A percentile compares a stretch with the other conserved stretches of the same genome.
phyloP scores from a whole-genome alignment of 1,140 invertebrate species.

The Goniozus legneri region DNA sequence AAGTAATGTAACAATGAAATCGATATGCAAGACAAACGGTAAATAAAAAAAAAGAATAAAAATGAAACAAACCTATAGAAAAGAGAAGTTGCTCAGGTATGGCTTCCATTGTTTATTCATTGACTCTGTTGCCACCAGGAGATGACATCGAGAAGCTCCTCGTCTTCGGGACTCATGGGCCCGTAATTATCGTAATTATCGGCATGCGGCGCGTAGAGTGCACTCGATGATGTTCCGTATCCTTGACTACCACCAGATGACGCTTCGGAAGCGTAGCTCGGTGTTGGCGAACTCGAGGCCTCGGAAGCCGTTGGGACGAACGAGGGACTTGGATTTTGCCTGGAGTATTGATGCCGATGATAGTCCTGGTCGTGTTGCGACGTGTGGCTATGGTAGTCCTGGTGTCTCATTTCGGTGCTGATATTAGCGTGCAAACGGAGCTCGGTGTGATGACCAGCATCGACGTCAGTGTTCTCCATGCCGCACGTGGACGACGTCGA shows the following conservation, averaged over 20 bases:
- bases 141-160: slow-evolving; percentile 85
- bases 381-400: slow-evolving; percentile 24
- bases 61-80: neutral
- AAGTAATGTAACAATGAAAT: no score
- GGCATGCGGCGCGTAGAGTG: slow-evolving; percentile 55
- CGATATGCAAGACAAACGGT: no score
- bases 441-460: slow-evolving; percentile 17
- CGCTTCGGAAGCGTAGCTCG: slow-evolving; percentile 74
- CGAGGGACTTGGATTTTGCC: slow-evolving; percentile 37
- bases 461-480: slow-evolving; percentile 8
- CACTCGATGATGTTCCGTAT: slow-evolving; percentile 51
- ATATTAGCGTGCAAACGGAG: slow-evolving; percentile 24
- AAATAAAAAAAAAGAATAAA: no score
- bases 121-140: slow-evolving; percentile 77
- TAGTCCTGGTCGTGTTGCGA: slow-evolving; percentile 43
- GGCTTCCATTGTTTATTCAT: slow-evolving; percentile 35
- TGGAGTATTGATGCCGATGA: slow-evolving; percentile 21
- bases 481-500: slow-evolving; percentile 12
- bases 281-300: slow-evolving; percentile 73
- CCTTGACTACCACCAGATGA: slow-evolving; percentile 59
- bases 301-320: slow-evolving; percentile 63
- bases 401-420: slow-evolving; percentile 19
- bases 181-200: slow-evolving; percentile 74
- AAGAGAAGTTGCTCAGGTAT: neutral
- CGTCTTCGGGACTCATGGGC: slow-evolving; percentile 83